These are phyloP conservation scores for Meiosimyza decipiens DNA, from an alignment of 2,888 invertebrate species.

Conservation along the genomic window DNA sequence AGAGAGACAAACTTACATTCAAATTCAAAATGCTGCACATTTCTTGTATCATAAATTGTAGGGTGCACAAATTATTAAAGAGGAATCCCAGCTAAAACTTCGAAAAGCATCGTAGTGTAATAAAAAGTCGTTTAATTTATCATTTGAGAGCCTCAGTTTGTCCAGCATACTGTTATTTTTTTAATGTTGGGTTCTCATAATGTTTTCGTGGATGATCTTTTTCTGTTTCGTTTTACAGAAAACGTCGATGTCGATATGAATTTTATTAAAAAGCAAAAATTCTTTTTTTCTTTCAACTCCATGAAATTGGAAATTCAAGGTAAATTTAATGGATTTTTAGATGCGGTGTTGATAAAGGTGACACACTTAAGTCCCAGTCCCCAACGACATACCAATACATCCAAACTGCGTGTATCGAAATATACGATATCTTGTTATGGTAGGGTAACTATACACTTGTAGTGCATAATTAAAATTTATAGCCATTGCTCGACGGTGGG, in stretches of 20 bases:
- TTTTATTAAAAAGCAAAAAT: neutral
- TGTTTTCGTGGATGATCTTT: neutral
- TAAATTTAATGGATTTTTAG: constrained; percentile 26
- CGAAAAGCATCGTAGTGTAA: neutral
- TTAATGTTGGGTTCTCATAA: constrained; percentile 8
- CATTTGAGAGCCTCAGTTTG: constrained; percentile 19
- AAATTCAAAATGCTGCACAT: too few species aligned
- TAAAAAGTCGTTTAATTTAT: constrained; percentile 25
- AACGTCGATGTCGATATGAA: neutral
- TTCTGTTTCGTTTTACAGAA: neutral
- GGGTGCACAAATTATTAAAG: neutral
- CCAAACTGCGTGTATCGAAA: neutral
- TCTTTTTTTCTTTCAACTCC: neutral
- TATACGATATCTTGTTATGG: neutral
- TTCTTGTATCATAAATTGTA: neutral
- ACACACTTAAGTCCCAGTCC: constrained; percentile 19
- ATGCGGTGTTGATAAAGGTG: constrained; percentile 28
- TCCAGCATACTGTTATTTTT: constrained; percentile 21
- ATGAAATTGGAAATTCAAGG: constrained; percentile 30
- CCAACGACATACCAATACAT: neutral
- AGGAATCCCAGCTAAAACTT: neutral
- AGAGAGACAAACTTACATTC: too few species aligned
- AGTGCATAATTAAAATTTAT: constrained; percentile 25
- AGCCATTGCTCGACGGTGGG: constrained; percentile 9
- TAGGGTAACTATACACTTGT: neutral